Percentiles rank a stretch among this genome's conserved stretches.
Conservation (phyloP, 2,888 invertebrate species). For the Machimus atricapillus region DNA sequence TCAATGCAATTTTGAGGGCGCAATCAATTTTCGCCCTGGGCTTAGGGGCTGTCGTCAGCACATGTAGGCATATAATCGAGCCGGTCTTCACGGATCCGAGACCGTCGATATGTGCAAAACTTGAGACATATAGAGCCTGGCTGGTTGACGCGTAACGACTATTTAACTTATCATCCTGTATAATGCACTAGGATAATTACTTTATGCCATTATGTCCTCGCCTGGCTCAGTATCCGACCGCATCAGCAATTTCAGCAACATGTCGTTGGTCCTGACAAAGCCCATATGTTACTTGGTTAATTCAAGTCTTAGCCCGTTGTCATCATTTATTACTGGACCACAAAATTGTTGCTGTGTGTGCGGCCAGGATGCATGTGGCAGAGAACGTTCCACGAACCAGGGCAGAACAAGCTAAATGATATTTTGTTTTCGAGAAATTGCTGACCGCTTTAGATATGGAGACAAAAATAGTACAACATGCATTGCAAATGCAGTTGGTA, state of each 20-base stretch:
- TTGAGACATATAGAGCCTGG: neutral
- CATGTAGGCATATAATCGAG: neutral
- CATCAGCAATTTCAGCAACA: conserved; percentile 44
- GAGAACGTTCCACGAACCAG: neutral
- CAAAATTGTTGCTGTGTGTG: conserved; percentile 43
- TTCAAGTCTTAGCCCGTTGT: conserved; percentile 42
- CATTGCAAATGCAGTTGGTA: conserved; percentile 37
- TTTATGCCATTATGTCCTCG: conserved; percentile 24
- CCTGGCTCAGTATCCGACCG: neutral
- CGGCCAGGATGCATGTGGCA: conserved; percentile 21
- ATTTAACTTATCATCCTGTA: conserved; percentile 24
- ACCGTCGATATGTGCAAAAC: neutral
- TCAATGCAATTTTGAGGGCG: neutral
- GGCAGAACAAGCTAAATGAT: conserved; percentile 42
- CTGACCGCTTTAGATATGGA: conserved; percentile 43
- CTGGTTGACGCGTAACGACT: neutral
- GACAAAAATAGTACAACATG: conserved; percentile 39
- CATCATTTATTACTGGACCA: conserved; percentile 46
- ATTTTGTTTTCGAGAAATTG: conserved; percentile 45
- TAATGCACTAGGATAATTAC: conserved; percentile 34
- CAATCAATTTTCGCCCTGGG: neutral
- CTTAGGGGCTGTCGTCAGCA: neutral
- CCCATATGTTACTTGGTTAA: conserved; percentile 45
- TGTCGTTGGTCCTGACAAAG: conserved; percentile 44
- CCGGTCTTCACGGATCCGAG: neutral